These are phyloP conservation scores for Arvicanthis niloticus DNA, from an alignment of 2,113 vertebrate species.

Conservation along the genomic window DNA sequence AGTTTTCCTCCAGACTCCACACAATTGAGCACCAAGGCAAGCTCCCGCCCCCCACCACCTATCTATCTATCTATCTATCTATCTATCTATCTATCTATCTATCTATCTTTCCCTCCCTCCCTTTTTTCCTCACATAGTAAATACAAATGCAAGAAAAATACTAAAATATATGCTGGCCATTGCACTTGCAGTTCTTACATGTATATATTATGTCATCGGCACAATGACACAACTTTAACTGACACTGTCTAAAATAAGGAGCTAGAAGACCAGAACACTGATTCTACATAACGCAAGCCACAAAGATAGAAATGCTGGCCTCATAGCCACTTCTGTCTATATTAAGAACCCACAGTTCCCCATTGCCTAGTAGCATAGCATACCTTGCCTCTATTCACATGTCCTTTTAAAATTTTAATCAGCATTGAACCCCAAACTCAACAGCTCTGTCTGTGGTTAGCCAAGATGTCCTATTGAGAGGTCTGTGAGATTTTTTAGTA, in stretches of 20 bases:
- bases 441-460: background rate
- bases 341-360: background rate
- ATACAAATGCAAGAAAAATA: background rate
- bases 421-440: background rate
- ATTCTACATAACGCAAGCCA: background rate
- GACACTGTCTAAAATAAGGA: background rate
- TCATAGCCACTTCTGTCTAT: background rate
- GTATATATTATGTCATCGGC: background rate
- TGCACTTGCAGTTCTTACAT: background rate
- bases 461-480: background rate
- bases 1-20: background rate
- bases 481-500: background rate
- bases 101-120: background rate
- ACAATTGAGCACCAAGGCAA: background rate
- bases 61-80: background rate
- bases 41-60: no score
- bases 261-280: background rate
- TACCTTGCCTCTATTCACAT: background rate
- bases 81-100: background rate
- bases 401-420: conserved; percentile 20
- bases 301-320: background rate
- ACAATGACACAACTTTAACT: background rate
- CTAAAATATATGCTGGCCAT: background rate
- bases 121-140: background rate
- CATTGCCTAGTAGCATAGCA: background rate